A percentile compares a stretch with the other conserved stretches of the same genome.
phyloP scores from a whole-genome alignment of 2,113 vertebrate genomes.

The Neogobius melanostomus region DNA sequence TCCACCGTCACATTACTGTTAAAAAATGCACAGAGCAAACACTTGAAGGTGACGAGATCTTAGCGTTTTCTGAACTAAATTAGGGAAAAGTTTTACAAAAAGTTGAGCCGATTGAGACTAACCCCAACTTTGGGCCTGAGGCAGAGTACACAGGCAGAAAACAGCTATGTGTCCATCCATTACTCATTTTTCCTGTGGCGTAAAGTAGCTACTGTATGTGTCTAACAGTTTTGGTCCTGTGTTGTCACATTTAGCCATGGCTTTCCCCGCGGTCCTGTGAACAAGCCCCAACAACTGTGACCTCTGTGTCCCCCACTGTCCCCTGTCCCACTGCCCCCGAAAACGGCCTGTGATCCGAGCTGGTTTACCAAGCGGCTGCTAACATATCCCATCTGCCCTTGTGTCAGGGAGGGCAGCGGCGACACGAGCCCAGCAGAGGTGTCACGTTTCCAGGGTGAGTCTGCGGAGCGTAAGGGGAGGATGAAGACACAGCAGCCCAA shows the following conservation, averaged over 20 bases:
- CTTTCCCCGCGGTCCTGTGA: conserved; percentile 26
- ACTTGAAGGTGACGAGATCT: background rate
- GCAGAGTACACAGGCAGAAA: background rate
- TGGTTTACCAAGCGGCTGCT: conserved; percentile 45
- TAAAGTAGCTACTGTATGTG: background rate
- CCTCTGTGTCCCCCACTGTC: conserved; percentile 35
- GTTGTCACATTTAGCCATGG: background rate
- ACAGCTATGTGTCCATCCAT: no score
- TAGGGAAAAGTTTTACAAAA: no score
- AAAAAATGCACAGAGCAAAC: background rate
- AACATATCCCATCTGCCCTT: conserved; percentile 30
- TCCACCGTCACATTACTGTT: background rate
- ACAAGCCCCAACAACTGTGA: conserved; percentile 39
- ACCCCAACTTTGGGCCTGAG: background rate
- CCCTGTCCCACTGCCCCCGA: background rate
- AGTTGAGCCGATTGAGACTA: no score
- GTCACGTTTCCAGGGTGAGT: conserved; percentile 42
- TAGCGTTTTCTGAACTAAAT: no score
- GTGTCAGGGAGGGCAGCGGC: conserved; percentile 31
- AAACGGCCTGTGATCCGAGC: conserved; percentile 40
- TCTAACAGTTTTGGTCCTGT: background rate
- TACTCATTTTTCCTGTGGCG: no score
- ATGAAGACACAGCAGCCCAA: no score
- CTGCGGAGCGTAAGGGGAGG: background rate
- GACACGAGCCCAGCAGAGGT: conserved; percentile 36